Conservation (phyloP, 2,113 vertebrate species). For the Rhea americana region DNA sequence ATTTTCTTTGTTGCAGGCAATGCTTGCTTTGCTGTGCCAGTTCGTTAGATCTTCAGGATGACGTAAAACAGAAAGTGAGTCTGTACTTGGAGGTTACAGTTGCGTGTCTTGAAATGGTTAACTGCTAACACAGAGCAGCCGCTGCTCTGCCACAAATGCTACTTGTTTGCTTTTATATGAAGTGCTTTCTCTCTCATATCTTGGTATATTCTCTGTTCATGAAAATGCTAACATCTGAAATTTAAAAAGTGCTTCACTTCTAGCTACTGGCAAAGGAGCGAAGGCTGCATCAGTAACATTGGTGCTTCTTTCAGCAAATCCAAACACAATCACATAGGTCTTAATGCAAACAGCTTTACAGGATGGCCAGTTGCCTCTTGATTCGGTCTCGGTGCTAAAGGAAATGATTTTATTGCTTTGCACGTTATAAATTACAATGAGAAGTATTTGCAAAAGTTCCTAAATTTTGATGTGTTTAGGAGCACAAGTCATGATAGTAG, state of each 20-base stretch:
- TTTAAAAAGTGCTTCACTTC: slow-evolving; percentile 15
- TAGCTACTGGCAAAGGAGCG: background rate
- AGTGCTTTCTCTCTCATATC: background rate
- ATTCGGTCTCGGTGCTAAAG: background rate
- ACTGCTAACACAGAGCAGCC: background rate
- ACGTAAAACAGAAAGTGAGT: background rate
- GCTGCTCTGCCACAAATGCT: background rate
- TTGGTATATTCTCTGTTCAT: background rate
- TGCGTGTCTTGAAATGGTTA: background rate
- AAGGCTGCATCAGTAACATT: background rate
- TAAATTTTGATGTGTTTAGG: background rate
- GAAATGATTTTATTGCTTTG: background rate
- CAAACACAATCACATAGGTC: background rate
- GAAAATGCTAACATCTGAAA: background rate
- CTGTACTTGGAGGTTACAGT: background rate
- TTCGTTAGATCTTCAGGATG: background rate
- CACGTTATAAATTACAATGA: background rate
- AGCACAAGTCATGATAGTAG: background rate
- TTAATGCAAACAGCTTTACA: background rate
- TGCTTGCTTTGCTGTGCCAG: background rate
- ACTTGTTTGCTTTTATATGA: background rate
- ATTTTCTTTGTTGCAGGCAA: background rate
- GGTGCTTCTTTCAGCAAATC: background rate
- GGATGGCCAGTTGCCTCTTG: background rate
- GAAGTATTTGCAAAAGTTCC: background rate